Evolutionary conservation across 2,797 vertebrate genomes (phyloP).

Genomic region (Discoglossus pictus): DNA sequence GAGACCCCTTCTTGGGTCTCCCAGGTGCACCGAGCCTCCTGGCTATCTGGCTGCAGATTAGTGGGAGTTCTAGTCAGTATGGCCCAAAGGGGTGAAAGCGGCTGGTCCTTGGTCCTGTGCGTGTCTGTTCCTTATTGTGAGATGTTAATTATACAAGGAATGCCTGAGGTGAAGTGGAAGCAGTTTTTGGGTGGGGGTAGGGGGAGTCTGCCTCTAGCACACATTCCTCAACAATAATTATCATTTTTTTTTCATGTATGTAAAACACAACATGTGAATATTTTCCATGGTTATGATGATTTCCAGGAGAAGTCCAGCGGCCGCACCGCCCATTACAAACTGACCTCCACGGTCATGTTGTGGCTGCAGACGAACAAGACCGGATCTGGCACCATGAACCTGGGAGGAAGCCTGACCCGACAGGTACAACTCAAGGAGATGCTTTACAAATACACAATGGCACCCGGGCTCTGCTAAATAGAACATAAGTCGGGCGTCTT

Average conservation of each 20-base stretch:
- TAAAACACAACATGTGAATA: background rate
- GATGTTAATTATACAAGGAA: slow-evolving; percentile 56
- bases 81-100: slow-evolving; percentile 48
- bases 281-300: background rate
- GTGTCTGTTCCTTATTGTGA: slow-evolving; percentile 19
- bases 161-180: slow-evolving; percentile 29
- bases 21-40: slow-evolving; percentile 44
- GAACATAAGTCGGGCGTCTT: too few species aligned
- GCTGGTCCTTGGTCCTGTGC: slow-evolving; percentile 18
- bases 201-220: background rate
- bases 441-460: too few species aligned
- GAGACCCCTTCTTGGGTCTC: slow-evolving; percentile 4
- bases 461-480: too few species aligned
- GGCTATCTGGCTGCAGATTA: slow-evolving; percentile 53
- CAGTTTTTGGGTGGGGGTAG: background rate
- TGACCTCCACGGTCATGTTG: slow-evolving; percentile 98
- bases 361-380: slow-evolving; percentile 98
- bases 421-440: too few species aligned
- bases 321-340: slow-evolving; percentile 96
- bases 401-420: slow-evolving; percentile 96
- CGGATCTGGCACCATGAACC: slow-evolving; percentile 97
- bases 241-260: too few species aligned
- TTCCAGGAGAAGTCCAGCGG: slow-evolving; percentile 96
- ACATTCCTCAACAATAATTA: background rate
- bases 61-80: slow-evolving; percentile 45